Conservation (phyloP, 2,797 vertebrate species). For the Rhadinocentrus ornatus region DNA sequence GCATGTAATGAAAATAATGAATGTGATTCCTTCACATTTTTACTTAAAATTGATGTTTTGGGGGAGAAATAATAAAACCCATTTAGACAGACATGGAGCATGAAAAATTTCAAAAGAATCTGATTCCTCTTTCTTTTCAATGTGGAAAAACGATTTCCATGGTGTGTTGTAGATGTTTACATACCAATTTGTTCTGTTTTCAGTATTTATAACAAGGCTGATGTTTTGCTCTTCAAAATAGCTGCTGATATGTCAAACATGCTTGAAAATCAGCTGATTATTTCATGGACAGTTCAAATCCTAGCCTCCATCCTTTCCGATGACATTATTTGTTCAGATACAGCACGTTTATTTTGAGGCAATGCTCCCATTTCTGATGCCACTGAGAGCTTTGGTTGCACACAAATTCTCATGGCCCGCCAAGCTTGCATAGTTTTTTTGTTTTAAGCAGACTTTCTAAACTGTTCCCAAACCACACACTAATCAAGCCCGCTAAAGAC, state of each 20-base stretch:
- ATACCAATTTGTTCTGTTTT: conserved; percentile 70
- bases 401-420: conserved; percentile 10
- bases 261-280: conserved; percentile 63
- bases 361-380: conserved; percentile 31
- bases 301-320: conserved; percentile 1
- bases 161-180: conserved; percentile 68
- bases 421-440: conserved; percentile 33
- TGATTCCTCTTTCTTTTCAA: conserved; percentile 44
- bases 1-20: conserved; percentile 82
- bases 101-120: conserved; percentile 54
- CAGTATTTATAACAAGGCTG: conserved; percentile 76
- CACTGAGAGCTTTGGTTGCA: conserved; percentile 15
- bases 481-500: conserved; percentile 61
- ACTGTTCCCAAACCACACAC: conserved; percentile 47
- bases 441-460: conserved; percentile 51
- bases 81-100: conserved; percentile 54
- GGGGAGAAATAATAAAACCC: conserved; percentile 62
- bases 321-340: conserved; percentile 29
- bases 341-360: conserved; percentile 16
- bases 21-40: conserved; percentile 77
- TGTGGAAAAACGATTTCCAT: conserved; percentile 53
- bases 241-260: conserved; percentile 47
- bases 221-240: conserved; percentile 64
- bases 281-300: conserved; percentile 44
- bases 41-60: conserved; percentile 64